Base-by-base conservation (phyloP, 53 echinoderm and acorn worm species). In the Hippasteria phrygiana region DNA sequence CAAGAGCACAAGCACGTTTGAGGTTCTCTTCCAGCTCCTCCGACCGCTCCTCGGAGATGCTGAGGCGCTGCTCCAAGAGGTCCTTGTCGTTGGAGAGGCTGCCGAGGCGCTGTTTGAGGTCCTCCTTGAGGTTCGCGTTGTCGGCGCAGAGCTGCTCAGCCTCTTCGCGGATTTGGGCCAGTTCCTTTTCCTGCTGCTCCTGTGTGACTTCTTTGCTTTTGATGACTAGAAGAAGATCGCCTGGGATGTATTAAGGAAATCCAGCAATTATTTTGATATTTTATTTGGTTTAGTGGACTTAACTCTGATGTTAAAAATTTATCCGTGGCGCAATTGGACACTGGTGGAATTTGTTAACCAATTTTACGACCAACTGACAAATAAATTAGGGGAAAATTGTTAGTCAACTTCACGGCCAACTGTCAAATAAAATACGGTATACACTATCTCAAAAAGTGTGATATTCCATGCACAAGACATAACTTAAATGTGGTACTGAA, bases 171-270 rank as follows among this genome's bases (percentile, higher is more conserved):
- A 91, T 88, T 43, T 74, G 89, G 64, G 82, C 62, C 12, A 99
- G 89, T 64, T 99, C 99, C 42, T 96, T 94, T 71, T 96, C 95
- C 66, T 99, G 96, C 69, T 99, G 96, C 50, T 94, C 94, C 76
- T 99, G 94, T 1, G 93, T 96, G 4, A 94, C 88, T 9, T 99
- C 99, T 51, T 96, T 99, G 80, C 99, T 95, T 70, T 90, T 91
- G 20, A 99, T 88, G 53, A 99, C 91, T 13, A 91, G 77, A 26
- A 96, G 84, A 0, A 98, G 94, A 40, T 98, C 95, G 24, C 95
- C 99, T 98, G 63, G 26, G 56, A 51, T 2, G 33, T 11, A 70
- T 69, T 56, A 37, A 71, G 10, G 53, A 73, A 50, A 46, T 38
- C 41, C 37, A 38, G 62, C 46, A 46, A 46, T 46, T 10, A 46